phyloP scores from a whole-genome alignment of 2,797 vertebrate genomes.

The Enteromius paludinosus region DNA sequence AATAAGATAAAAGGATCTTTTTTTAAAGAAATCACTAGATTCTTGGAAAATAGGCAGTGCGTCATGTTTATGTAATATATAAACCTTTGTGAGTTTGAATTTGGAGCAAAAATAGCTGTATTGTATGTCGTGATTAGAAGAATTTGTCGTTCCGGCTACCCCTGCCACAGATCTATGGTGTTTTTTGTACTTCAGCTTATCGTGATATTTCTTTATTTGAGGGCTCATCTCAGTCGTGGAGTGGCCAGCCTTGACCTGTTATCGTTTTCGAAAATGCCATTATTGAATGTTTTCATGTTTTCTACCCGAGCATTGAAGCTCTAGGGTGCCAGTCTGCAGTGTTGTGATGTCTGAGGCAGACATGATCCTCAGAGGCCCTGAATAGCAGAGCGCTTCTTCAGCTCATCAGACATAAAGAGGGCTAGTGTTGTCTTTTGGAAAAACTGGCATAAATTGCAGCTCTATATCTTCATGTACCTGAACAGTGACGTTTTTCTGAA shows the following conservation, averaged over 20 bases:
- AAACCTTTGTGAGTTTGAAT: not conserved
- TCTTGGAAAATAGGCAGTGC: not conserved
- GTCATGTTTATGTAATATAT: constrained; percentile 10
- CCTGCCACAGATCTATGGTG: not conserved
- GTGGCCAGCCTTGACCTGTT: constrained; percentile 17
- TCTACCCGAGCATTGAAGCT: constrained; percentile 23
- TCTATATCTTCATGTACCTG: not conserved
- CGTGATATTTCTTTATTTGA: constrained; percentile 25
- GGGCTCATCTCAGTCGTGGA: constrained; percentile 10
- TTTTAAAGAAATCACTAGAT: not conserved
- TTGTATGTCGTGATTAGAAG: constrained; percentile 26
- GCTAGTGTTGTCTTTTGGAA: not conserved
- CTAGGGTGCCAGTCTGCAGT: constrained; percentile 36
- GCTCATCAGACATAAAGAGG: constrained; percentile 22
- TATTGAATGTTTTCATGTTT: constrained; percentile 39
- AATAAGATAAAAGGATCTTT: not conserved
- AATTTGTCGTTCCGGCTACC: constrained; percentile 22
- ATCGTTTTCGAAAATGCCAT: constrained; percentile 41
- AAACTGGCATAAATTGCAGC: constrained; percentile 3
- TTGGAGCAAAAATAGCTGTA: not conserved
- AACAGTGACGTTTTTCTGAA: not conserved
- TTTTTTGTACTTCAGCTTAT: constrained; percentile 4
- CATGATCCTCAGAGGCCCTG: constrained; percentile 30
- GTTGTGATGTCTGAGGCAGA: constrained; percentile 30
- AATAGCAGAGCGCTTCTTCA: constrained; percentile 32